Percentiles rank a stretch among this genome's conserved stretches.
Conservation (phyloP, 2,888 invertebrate genomes). For the Sepiola atlantica region DNA sequence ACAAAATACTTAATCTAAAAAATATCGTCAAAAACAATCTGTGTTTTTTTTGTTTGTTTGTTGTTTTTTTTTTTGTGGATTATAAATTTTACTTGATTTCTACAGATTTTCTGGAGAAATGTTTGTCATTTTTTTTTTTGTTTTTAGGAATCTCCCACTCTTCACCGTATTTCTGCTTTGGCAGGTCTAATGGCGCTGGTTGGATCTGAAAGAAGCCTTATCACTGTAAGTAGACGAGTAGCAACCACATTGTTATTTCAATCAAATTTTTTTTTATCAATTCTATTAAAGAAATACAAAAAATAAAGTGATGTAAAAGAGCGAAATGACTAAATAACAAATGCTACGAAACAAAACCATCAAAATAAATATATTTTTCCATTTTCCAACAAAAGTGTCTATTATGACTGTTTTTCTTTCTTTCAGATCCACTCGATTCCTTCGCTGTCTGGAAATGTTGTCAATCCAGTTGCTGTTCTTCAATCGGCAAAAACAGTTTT, state of each 20-base stretch:
- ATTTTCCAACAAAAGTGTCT: neutral
- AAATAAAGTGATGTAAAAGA: no score
- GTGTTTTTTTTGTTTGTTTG: neutral
- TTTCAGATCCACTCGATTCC: constrained; percentile 49
- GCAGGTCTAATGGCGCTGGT: constrained; percentile 63
- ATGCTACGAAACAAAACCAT: no score
- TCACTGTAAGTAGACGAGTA: constrained; percentile 55
- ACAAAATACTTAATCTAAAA: no score
- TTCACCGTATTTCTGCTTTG: constrained; percentile 59
- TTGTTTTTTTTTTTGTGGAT: neutral
- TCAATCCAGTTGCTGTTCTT: constrained; percentile 58
- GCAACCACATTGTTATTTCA: neutral
- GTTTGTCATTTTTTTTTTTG: constrained; percentile 23
- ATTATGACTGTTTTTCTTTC: neutral
- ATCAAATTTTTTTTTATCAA: neutral
- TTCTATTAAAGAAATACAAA: neutral
- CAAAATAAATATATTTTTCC: no score
- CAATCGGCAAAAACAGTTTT: constrained; percentile 55
- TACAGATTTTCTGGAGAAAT: neutral
- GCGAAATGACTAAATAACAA: no score
- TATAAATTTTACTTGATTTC: no score
- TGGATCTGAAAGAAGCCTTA: constrained; percentile 62
- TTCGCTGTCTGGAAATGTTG: constrained; percentile 50
- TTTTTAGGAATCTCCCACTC: constrained; percentile 55
- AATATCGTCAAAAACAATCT: neutral